phyloP scores from a whole-genome alignment of 2,888 invertebrate genomes.

The Calameuta filiformis region DNA sequence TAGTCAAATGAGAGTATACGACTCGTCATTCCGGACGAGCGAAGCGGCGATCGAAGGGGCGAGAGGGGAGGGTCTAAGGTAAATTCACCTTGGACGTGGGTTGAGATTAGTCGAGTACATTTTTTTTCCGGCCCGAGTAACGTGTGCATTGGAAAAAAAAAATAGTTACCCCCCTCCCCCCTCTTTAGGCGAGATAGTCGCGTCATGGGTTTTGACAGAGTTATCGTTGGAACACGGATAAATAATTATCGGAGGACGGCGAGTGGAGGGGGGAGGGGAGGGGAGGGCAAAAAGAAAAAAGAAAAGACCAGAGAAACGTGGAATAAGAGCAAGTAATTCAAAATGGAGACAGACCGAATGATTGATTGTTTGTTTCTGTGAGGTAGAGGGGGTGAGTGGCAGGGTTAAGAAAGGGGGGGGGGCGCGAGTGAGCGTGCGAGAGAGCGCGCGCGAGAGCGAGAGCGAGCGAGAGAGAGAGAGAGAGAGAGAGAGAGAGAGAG shows the following conservation, averaged over 20 bases:
- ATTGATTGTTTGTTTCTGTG: neutral
- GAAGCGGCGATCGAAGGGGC: neutral
- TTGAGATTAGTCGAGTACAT: neutral
- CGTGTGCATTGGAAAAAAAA: neutral
- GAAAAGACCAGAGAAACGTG: neutral
- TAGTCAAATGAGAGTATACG: neutral
- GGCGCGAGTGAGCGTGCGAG: too few relatives aligned
- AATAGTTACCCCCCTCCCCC: neutral
- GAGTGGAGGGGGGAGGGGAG: too few relatives aligned
- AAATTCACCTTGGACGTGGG: neutral
- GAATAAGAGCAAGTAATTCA: neutral
- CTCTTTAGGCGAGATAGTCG: neutral
- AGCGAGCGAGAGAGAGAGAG: too few relatives aligned
- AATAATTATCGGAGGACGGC: neutral
- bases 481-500: too few relatives aligned
- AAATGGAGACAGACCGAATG: neutral
- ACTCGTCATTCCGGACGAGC: neutral
- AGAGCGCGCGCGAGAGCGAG: too few relatives aligned
- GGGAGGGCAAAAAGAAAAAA: neutral
- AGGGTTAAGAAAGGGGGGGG: neutral
- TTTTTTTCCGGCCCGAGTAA: too few relatives aligned
- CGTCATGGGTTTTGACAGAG: neutral
- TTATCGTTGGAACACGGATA: neutral
- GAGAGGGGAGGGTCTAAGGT: too few relatives aligned
- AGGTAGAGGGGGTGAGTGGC: neutral